Conservation (phyloP, 2,888 invertebrate species). For the Sarcophaga carnaria region DNA sequence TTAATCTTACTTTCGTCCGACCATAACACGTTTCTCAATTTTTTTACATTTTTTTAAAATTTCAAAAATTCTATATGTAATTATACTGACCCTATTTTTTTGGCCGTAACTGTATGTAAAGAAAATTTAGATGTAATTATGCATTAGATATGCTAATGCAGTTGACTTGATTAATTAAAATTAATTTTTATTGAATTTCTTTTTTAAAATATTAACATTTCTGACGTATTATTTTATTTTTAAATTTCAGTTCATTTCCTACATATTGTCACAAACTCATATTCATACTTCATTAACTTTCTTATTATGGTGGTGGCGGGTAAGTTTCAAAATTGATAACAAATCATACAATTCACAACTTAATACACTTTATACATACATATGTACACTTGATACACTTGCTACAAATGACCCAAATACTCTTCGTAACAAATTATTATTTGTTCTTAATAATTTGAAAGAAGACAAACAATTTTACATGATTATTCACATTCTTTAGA, state of each 20-base stretch:
- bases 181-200: no score
- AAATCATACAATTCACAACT: neutral
- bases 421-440: neutral
- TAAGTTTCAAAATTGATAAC: constrained; percentile 27
- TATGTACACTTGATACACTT: no score
- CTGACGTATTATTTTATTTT: neutral
- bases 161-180: no score
- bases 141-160: no score
- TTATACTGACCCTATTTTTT: no score
- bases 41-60: no score
- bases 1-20: no score
- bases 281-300: neutral
- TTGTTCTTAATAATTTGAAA: constrained; percentile 21
- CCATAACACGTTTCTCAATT: no score
- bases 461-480: neutral
- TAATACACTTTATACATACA: neutral
- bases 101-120: no score
- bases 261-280: neutral
- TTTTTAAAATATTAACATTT: neutral
- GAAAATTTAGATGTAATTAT: no score
- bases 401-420: neutral
- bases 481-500: constrained; percentile 32
- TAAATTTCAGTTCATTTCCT: constrained; percentile 5
- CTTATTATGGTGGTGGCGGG: neutral
- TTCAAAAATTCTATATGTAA: no score